These are phyloP conservation scores for Spisula solida DNA, from an alignment of 2,888 invertebrate genomes.

Conservation along the genomic window DNA sequence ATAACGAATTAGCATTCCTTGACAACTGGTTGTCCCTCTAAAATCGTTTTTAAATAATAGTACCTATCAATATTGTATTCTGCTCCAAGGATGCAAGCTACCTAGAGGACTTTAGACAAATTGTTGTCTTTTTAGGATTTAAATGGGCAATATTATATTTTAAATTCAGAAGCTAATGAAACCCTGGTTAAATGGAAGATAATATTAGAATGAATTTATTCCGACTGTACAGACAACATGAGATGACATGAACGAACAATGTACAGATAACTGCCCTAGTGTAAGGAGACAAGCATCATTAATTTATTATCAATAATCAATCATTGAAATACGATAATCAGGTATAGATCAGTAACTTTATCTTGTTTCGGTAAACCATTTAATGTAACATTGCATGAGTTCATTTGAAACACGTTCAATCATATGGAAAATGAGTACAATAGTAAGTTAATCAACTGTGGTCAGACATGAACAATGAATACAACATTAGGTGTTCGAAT, in stretches of 20 bases:
- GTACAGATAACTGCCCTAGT: neutral
- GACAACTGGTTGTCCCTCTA: too few relatives aligned
- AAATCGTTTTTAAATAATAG: too few relatives aligned
- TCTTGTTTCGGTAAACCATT: neutral
- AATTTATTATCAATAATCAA: neutral
- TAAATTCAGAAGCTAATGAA: too few relatives aligned
- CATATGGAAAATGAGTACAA: conserved; percentile 30
- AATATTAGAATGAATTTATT: too few relatives aligned
- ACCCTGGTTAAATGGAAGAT: too few relatives aligned
- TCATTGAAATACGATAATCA: neutral
- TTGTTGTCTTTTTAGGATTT: too few relatives aligned
- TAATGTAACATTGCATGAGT: neutral
- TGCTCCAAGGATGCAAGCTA: too few relatives aligned
- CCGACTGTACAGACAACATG: too few relatives aligned
- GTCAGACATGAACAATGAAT: conserved; percentile 6
- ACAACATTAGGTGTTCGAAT: neutral
- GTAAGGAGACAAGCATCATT: conserved; percentile 30
- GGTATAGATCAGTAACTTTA: neutral
- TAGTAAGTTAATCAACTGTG: conserved; percentile 33
- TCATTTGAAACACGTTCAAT: conserved; percentile 2
- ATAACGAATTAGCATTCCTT: too few relatives aligned
- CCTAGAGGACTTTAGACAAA: too few relatives aligned
- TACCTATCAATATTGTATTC: too few relatives aligned
- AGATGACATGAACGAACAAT: neutral
- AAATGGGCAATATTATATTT: too few relatives aligned